Evolutionary conservation across 2,888 invertebrate genomes (phyloP), one percentile per base, ranked within the genome.

Genomic region (Tyria jacobaeae): DNA sequence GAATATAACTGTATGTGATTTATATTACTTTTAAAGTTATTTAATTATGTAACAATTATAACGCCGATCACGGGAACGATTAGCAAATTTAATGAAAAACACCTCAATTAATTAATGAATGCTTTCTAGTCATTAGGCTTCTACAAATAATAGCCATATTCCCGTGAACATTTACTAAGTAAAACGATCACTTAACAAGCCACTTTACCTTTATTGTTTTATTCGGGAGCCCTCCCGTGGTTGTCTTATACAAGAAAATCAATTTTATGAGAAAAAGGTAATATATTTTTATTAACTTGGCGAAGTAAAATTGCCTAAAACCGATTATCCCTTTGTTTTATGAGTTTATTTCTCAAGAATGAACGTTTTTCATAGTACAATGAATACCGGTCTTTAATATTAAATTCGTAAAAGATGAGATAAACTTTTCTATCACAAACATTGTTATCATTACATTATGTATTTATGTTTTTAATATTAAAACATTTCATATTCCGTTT

Each of bases 151-250:
- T n/a, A 25, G 44, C 39, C 39, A 37, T 24, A 35, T 39, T 54
- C 15, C 37, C 21, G 51, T 53, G 48, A 51, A 47, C 39, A 44
- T 61, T 56, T 47, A 35, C 37, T 48, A 12, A 37, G 21, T 44
- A 21, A 21, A 60, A 54, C 48, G 48, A 37, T 49, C 49, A 49
- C 54, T 60, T 54, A 48, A 60, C 49, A 49, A 60, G 54, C 54
- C 37, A 49, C 39, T 15, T 60, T 39, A 17, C 21, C 44, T 10
- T 54, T 54, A 60, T 60, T 54, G 53, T 49, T 17, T 14, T 47
- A 10, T 52, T 27, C 53, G 39, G 35, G n/a, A 47, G 37, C 10
- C 41, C 41, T 55, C 60, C 55, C 35, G 55, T 55, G 31, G 60
- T 21, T 50, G 17, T 54, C 51, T 41, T 49, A 25, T 50, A 55